Evolutionary conservation across 1,140 invertebrate species (phyloP).

Genomic region (Nasonia giraulti): DNA sequence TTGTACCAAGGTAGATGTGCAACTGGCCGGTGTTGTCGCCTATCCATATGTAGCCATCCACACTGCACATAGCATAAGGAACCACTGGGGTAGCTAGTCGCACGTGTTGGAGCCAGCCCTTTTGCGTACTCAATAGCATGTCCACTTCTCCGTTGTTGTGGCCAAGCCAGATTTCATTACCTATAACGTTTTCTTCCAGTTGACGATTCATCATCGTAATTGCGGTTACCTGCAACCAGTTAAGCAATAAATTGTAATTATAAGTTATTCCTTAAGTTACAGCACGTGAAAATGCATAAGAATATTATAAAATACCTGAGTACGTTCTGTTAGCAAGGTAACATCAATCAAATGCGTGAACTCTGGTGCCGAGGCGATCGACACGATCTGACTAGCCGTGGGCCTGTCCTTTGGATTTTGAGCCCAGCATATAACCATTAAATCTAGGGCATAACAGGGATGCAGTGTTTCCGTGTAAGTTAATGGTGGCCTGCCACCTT

Average conservation of each 20-base stretch:
- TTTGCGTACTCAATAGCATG: constrained; percentile 77
- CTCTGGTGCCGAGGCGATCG: constrained; percentile 93
- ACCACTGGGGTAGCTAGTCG: constrained; percentile 75
- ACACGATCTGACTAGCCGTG: constrained; percentile 94
- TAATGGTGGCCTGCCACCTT: constrained; percentile 92
- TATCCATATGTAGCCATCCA: constrained; percentile 87
- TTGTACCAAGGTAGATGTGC: constrained; percentile 81
- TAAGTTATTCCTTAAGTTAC: neutral
- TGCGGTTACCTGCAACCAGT: constrained; percentile 71
- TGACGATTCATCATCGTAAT: constrained; percentile 69
- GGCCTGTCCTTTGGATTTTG: constrained; percentile 91
- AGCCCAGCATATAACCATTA: constrained; percentile 97
- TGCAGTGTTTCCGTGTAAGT: constrained; percentile 88
- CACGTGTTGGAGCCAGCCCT: constrained; percentile 77
- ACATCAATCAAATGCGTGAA: constrained; percentile 92
- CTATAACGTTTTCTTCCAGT: constrained; percentile 65
- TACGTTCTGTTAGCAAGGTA: constrained; percentile 79
- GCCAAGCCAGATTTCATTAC: constrained; percentile 82
- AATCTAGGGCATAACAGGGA: constrained; percentile 92
- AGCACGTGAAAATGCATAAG: constrained; percentile 7
- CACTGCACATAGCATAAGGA: constrained; percentile 80
- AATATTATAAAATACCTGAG: constrained; percentile 67
- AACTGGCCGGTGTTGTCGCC: constrained; percentile 88
- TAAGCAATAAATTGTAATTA: neutral
- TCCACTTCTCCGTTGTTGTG: constrained; percentile 83